Evolutionary conservation across 2,888 invertebrate genomes (phyloP), one percentile per base, ranked within the genome.

Genomic region (Monochamus alternatus): DNA sequence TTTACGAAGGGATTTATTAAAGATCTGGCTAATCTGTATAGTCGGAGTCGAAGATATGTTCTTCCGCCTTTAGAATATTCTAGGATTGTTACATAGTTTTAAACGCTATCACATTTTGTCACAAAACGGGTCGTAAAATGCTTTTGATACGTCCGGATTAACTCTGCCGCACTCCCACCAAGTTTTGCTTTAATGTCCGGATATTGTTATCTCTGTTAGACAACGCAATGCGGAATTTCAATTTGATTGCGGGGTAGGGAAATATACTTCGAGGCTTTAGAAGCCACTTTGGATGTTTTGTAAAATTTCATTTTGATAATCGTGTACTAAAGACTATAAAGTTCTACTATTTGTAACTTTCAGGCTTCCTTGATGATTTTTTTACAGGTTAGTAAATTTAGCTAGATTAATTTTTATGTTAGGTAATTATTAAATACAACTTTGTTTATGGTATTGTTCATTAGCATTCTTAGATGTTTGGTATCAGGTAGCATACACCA

Each of bases 1-100:
- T 86, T 86, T 85, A 85, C 84, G 84, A 85, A 84, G 81, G 85
- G 84, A 85, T 85, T 86, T 85, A 84, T 85, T 80, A 80, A 79
- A 84, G 86, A 85, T 86, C 85, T 84, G 79, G 76, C 80, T 86
- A 86, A 86, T 86, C 85, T 85, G 84, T 85, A 80, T 85, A 85
- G 84, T 83, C 84, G 83, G 82, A 85, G 85, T 84, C 79, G 81
- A 75, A 84, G 84, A 83, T 84, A 84, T 75, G 81, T 79, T 75
- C 73, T 77, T 67, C 76, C 78, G 81, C 78, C 81, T 82, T 79
- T 78, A 74, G 79, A 83, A 83, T 83, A 83, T 82, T 83, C 81
- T 74, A 60, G 79, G 77, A 81, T 82, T 81, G 81, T 79, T 80
- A 81, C 81, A 81, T 80, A 81, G 81, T 82, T 81, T 81, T 80